These are phyloP conservation scores for Choristoneura fumiferana DNA, from an alignment of 1,140 invertebrate species.

Conservation along the genomic window DNA sequence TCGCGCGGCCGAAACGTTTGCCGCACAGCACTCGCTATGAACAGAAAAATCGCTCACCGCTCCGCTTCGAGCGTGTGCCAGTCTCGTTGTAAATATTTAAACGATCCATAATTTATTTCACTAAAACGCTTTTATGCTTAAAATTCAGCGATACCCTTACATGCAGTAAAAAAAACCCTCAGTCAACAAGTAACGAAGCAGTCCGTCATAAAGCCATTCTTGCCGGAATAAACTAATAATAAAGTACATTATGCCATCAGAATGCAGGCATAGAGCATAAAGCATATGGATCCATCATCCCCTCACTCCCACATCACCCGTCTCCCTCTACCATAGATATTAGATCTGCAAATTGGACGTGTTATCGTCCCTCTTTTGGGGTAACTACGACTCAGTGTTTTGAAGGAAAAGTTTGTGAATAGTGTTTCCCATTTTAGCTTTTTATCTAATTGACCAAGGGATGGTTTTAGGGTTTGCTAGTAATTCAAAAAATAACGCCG, in stretches of 20 bases:
- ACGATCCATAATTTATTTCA: no score
- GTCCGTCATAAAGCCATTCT: conserved; percentile 3
- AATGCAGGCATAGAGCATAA: conserved; percentile 31
- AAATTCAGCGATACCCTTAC: no score
- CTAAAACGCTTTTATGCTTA: no score
- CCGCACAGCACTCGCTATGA: no score
- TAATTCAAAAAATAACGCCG: no score
- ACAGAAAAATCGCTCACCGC: no score
- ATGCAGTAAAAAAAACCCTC: not conserved
- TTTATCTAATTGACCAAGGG: not conserved
- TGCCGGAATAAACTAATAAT: conserved; percentile 10
- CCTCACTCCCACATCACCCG: not conserved
- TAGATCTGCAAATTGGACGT: conserved; percentile 66
- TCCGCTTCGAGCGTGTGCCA: no score
- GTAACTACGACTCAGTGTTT: conserved; percentile 29
- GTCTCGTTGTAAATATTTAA: no score
- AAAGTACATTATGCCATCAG: conserved; percentile 12
- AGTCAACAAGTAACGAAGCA: conserved; percentile 1
- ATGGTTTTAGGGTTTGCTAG: not conserved
- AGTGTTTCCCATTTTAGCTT: not conserved
- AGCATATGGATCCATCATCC: conserved; percentile 36
- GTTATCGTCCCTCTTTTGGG: conserved; percentile 48
- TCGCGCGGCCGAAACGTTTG: no score
- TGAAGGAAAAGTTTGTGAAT: not conserved
- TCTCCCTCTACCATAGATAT: conserved; percentile 41